These are phyloP conservation scores for Aphis craccivora DNA, from an alignment of 1,140 invertebrate species.

Conservation along the genomic window DNA sequence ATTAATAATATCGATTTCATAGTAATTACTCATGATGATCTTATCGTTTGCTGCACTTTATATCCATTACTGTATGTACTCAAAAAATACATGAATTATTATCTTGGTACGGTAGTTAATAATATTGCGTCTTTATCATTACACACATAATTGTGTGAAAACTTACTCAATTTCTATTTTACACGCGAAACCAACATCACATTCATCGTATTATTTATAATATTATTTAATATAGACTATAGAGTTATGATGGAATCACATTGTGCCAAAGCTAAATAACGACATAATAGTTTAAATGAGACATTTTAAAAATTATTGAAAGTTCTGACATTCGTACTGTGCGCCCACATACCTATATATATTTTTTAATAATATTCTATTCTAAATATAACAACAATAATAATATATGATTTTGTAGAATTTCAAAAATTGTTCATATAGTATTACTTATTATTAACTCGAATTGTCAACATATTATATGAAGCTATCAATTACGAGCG, in stretches of 20 bases:
- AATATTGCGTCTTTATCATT: not conserved
- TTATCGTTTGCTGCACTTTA: too few species aligned
- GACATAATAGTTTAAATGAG: not conserved
- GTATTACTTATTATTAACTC: not conserved
- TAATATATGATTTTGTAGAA: not conserved
- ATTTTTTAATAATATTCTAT: not conserved
- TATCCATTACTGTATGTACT: not conserved
- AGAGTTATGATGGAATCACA: not conserved
- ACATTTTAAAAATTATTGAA: not conserved
- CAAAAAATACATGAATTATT: not conserved
- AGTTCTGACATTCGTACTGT: not conserved
- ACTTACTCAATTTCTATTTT: not conserved
- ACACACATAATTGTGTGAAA: not conserved
- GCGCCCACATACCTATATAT: not conserved
- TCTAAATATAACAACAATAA: not conserved
- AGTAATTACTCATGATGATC: not conserved
- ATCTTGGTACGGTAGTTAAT: not conserved
- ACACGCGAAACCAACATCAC: not conserved
- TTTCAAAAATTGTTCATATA: not conserved
- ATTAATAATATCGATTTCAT: not conserved
- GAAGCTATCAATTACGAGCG: not conserved
- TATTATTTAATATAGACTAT: not conserved
- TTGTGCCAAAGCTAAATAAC: not conserved
- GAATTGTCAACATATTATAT: not conserved
- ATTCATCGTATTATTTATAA: not conserved